These are phyloP conservation scores for Anas platyrhynchos DNA, from an alignment of 2,113 vertebrate genomes.

Conservation along the genomic window DNA sequence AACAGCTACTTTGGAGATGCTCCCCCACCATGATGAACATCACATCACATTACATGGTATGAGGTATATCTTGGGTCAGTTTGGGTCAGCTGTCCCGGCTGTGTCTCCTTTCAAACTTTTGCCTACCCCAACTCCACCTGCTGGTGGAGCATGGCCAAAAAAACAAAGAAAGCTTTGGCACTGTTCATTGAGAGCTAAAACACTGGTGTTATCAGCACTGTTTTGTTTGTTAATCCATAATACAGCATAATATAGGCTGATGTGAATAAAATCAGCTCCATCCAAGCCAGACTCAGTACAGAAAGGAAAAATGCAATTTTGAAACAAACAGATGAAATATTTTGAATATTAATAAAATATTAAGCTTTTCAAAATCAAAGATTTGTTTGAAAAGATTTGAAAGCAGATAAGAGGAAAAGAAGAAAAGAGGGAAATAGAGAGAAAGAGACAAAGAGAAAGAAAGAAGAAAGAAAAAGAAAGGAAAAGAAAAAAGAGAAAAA, in stretches of 20 bases:
- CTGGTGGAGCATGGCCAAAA: too few relatives aligned
- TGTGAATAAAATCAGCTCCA: neutral
- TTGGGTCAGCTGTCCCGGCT: neutral
- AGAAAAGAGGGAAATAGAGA: neutral
- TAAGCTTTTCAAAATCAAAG: neutral
- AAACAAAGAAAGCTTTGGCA: neutral
- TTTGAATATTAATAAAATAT: neutral
- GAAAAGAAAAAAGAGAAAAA: neutral
- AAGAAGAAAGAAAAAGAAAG: neutral
- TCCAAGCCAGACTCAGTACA: neutral
- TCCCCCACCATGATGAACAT: too few relatives aligned
- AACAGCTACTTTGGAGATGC: neutral
- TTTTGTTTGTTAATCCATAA: neutral
- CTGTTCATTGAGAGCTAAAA: neutral
- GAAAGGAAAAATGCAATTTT: neutral
- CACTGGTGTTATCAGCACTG: neutral
- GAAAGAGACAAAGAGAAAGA: too few relatives aligned
- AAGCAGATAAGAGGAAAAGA: neutral
- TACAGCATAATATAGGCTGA: neutral
- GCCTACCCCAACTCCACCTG: neutral
- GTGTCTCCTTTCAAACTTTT: fast-evolving
- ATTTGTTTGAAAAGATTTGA: neutral
- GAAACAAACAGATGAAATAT: neutral
- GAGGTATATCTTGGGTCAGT: neutral
- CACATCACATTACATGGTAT: neutral